Evolutionary conservation across 2,113 vertebrate species (phyloP), one percentile per base, ranked within the genome.

Genomic region (Ailurus styani): DNA sequence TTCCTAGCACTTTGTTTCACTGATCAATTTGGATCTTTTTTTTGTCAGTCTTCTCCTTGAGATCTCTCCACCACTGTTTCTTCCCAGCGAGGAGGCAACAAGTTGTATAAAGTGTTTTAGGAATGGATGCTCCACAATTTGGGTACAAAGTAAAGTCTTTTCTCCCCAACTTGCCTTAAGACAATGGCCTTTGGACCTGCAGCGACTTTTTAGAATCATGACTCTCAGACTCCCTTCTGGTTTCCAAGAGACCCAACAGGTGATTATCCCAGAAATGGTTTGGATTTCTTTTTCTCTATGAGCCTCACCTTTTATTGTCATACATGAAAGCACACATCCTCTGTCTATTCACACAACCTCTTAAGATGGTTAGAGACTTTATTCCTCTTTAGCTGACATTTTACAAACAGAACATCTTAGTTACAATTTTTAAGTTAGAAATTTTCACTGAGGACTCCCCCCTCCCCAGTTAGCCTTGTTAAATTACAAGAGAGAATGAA

Each of bases 401-500:
- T 97, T 55, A 55, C 21, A 94, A 86, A 87, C 31, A 54, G 15
- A 89, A 96, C 25, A 81, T 75, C 79, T 87, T 87, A 83, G 31
- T 62, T 87, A 72, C 18, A 93, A n/a, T 31, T 62, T 27, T 45
- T 40, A 90, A 52, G 14, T 60, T 52, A 90, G 64, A 75, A 66
- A 21, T 45, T 66, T 60, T 90, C 42, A 60, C 31, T 66, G 40
- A 27, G 62, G 29, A 75, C 4, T 40, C 50, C 20, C 23, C 18
- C 34, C 12, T 27, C 12, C 34, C 34, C 13, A 31, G 15, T 40
- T 84, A 89, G 34, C 40, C 8, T 45, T 73, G 45, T 57, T 42
- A 37, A 42, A 34, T 93, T 87, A 72, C 42, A 70, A 77, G 57
- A 91, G 55, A 84, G 84, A 90, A 81, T 55, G 21, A 81, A 97